Percentiles rank a stretch among this genome's conserved stretches.
Evolutionary conservation across 2,797 vertebrate genomes (phyloP).

Genomic region (Scarus forsteni): DNA sequence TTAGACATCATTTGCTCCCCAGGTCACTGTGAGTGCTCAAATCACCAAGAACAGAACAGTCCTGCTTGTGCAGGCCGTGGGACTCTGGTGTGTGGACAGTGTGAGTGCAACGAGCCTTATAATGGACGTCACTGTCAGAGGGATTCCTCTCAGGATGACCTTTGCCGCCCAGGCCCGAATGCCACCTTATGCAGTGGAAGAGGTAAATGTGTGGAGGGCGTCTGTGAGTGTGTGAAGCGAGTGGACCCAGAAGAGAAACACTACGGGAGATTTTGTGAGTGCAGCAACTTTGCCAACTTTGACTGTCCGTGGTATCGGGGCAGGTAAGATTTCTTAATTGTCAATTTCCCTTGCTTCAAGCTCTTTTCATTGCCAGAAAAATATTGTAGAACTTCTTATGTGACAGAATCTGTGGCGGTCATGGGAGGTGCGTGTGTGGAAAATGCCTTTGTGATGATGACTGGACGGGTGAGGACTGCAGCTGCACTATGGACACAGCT

Average conservation of each 20-base stretch:
- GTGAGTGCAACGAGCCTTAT: slow-evolving; percentile 34
- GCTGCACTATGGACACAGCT: slow-evolving; percentile 37
- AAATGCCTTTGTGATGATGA: slow-evolving; percentile 18
- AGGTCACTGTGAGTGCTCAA: slow-evolving; percentile 63
- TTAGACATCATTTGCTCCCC: neutral
- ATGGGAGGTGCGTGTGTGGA: slow-evolving; percentile 59
- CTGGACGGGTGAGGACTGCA: slow-evolving; percentile 55
- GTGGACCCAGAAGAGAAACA: slow-evolving; percentile 21
- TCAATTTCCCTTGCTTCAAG: neutral
- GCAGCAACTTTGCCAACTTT: slow-evolving; percentile 70
- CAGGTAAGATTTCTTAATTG: slow-evolving; percentile 34
- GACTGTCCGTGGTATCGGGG: slow-evolving; percentile 21
- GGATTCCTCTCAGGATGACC: neutral
- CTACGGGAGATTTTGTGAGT: slow-evolving; percentile 57
- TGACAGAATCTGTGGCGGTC: slow-evolving; percentile 66
- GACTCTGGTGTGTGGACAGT: slow-evolving; percentile 51
- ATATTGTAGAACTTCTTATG: slow-evolving; percentile 1
- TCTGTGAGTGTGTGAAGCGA: slow-evolving; percentile 35
- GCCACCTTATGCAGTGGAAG: slow-evolving; percentile 48
- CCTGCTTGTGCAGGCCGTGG: slow-evolving; percentile 36
- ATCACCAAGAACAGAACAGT: slow-evolving; percentile 48
- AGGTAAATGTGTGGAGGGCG: slow-evolving; percentile 41
- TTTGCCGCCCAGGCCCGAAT: slow-evolving; percentile 5
- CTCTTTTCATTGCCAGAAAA: neutral
- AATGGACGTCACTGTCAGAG: slow-evolving; percentile 32